Evolutionary conservation across 1,140 invertebrate genomes (phyloP).

Genomic region (Physella acuta): DNA sequence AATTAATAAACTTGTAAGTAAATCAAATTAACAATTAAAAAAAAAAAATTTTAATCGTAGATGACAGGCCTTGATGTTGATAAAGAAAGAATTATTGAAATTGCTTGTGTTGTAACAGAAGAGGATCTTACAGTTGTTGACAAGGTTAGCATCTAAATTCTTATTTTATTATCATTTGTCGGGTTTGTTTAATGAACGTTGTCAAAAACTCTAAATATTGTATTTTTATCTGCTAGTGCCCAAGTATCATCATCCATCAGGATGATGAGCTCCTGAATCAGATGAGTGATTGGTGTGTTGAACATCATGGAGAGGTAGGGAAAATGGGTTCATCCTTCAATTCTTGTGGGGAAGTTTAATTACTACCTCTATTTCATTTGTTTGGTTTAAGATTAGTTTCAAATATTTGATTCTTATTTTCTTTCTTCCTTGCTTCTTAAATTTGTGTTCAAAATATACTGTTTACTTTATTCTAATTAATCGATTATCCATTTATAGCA

Average conservation of each 20-base stretch:
- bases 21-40: too few species aligned
- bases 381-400: background rate
- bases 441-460: background rate
- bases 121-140: constrained; percentile 76
- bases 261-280: constrained; percentile 70
- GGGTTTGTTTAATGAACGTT: background rate
- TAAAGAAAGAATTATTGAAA: constrained; percentile 81
- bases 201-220: background rate
- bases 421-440: background rate
- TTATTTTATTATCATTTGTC: background rate
- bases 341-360: background rate
- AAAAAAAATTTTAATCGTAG: constrained; percentile 56
- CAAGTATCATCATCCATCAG: constrained; percentile 81
- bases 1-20: too few species aligned
- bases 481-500: background rate
- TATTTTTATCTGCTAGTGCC: constrained; percentile 60
- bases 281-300: constrained; percentile 83
- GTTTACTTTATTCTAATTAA: background rate
- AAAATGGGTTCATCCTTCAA: background rate
- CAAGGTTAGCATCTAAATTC: constrained; percentile 58
- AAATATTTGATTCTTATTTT: background rate
- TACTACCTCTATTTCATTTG: background rate
- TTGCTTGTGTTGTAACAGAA: constrained; percentile 86
- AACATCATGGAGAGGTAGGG: constrained; percentile 71
- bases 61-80: constrained; percentile 80